A percentile compares a stretch with the other conserved stretches of the same genome.
These are phyloP conservation scores for Mormyrops attenuatus DNA, from an alignment of 2,797 vertebrate species.

Conservation along the genomic window DNA sequence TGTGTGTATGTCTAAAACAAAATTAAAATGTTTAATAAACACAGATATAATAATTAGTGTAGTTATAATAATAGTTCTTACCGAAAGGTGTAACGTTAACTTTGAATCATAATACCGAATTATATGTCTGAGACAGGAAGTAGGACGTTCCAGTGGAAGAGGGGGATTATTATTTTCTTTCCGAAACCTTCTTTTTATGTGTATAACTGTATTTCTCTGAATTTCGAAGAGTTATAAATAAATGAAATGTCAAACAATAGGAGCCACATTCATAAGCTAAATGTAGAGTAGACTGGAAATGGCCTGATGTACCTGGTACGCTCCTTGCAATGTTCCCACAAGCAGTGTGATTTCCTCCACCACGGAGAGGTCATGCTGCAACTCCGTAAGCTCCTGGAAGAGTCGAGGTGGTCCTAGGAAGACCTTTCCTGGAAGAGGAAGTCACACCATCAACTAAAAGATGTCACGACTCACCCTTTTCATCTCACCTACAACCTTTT, in stretches of 20 bases:
- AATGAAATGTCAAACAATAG: background rate
- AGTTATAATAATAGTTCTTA: background rate
- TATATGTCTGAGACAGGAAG: background rate
- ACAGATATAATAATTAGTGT: background rate
- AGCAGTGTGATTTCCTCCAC: conserved; percentile 90
- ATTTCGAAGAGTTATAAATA: background rate
- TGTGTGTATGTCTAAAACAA: background rate
- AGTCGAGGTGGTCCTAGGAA: conserved; percentile 86
- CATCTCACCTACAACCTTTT: background rate
- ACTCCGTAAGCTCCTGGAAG: conserved; percentile 91
- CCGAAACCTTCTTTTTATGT: background rate
- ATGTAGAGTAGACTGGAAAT: background rate
- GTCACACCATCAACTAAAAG: background rate
- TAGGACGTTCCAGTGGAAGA: background rate
- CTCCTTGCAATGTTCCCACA: conserved; percentile 84
- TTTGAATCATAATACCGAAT: background rate
- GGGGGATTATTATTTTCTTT: background rate
- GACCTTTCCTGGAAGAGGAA: conserved; percentile 65
- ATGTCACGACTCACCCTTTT: background rate
- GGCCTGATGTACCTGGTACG: conserved; percentile 57
- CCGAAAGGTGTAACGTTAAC: background rate
- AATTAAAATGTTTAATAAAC: background rate
- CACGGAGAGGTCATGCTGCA: conserved; percentile 86
- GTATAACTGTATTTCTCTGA: background rate
- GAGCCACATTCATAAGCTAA: background rate